These are phyloP conservation scores for Matsumyia berberina DNA, from an alignment of 2,888 invertebrate genomes.

Conservation along the genomic window DNA sequence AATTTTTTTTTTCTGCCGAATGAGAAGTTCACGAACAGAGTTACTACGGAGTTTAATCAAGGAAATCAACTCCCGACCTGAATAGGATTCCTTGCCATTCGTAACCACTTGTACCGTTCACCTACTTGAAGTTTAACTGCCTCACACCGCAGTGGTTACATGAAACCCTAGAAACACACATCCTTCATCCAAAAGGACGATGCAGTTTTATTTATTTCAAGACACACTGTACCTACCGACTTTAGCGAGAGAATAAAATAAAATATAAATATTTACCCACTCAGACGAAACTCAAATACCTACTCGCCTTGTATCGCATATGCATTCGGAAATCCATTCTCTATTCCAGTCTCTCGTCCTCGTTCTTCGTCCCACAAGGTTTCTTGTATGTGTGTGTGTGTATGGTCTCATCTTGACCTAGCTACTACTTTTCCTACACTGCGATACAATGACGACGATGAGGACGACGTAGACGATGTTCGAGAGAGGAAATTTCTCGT, in stretches of 20 bases:
- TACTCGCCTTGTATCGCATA: conserved; percentile 32
- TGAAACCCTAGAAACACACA: too few species aligned
- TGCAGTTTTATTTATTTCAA: background rate
- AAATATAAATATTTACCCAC: conserved; percentile 38
- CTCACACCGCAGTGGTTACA: too few species aligned
- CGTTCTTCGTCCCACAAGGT: conserved; percentile 31
- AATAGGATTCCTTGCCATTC: too few species aligned
- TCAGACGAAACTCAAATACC: conserved; percentile 60
- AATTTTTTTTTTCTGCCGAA: too few species aligned
- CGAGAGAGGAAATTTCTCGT: conserved; percentile 57
- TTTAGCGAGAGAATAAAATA: background rate
- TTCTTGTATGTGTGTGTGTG: background rate
- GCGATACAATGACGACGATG: conserved; percentile 7
- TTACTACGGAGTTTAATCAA: too few species aligned
- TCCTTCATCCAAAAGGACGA: too few species aligned
- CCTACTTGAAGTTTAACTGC: too few species aligned
- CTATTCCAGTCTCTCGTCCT: too few species aligned
- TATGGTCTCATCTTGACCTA: conserved; percentile 61
- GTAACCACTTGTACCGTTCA: too few species aligned
- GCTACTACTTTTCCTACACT: conserved; percentile 39
- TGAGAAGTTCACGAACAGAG: too few species aligned
- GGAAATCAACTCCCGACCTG: too few species aligned
- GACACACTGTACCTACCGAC: background rate
- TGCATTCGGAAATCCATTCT: conserved; percentile 37
- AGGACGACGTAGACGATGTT: background rate